Base-by-base conservation (phyloP, 2,797 vertebrate species). In the Telmatherina bonti region DNA sequence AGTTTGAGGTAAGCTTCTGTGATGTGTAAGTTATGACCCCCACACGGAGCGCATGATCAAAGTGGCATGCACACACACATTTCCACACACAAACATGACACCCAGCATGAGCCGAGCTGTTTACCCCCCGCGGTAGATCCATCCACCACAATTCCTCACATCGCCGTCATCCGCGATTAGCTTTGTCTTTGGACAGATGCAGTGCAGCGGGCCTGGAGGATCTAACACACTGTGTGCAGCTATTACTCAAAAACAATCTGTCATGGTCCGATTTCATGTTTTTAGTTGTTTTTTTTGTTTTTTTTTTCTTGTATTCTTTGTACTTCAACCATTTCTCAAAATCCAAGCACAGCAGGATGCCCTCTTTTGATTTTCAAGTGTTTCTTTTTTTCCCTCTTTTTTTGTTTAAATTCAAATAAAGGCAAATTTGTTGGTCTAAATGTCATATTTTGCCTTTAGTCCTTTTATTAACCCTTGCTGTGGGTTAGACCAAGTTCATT, bases 231-330 rank as follows among this genome's bases (percentile, higher is more conserved):
- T 83, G 74, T 67, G 81, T 56, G 70, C 78, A 85, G 78, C 79
- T 81, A 85, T 90, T 85, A 74, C 87, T 91, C 89, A 87, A 86
- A 88, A 89, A 84, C 88, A 86, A 91, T 88, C 86, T 81, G 70
- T 81, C 82, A 84, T 74, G 79, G 71, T 86, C 70, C 51, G 73
- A 84, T 85, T 89, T 79, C 33, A 67, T 76, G 33, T 49, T 55
- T 74, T 72, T 75, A 66, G 71, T 63, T 58, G 75, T 69, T 73
- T 62, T 58, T 65, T 71, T 76, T 67, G 72, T 62, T 58, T 53
- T 55, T 74, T 72, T 76, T 68, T 72, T 63, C 55, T 76, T 69
- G 72, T 62, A 57, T 67, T 72, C 71, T 85, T 79, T 85, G 63
- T 84, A 88, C 72, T 89, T 88, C 43, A 78, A 74, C 79, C 7